A percentile compares a stretch with the other conserved stretches of the same genome.
These are phyloP conservation scores for Platysteira castanea DNA, from an alignment of 2,113 vertebrate genomes.

Conservation along the genomic window DNA sequence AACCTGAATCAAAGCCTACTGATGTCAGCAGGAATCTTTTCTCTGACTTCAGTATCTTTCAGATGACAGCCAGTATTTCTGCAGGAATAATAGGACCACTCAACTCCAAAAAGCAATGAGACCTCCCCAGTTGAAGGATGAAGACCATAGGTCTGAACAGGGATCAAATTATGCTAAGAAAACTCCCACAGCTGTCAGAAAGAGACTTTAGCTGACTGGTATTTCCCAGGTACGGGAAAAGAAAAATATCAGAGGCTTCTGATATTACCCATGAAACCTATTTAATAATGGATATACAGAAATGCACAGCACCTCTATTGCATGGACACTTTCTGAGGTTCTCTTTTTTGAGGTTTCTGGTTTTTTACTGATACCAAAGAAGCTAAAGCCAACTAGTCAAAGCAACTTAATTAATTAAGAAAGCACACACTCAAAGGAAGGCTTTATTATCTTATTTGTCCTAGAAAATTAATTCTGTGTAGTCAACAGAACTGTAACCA, in stretches of 20 bases:
- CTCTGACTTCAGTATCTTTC: background rate
- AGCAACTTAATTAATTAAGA: background rate
- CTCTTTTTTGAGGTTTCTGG: background rate
- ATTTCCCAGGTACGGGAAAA: background rate
- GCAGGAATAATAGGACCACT: background rate
- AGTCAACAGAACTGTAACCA: background rate
- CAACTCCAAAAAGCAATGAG: background rate
- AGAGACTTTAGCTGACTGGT: background rate
- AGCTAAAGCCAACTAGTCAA: background rate
- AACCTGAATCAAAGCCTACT: background rate
- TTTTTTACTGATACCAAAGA: background rate
- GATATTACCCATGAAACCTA: background rate
- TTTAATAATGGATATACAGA: background rate
- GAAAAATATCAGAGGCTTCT: background rate
- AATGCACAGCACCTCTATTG: background rate
- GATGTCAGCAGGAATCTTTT: background rate
- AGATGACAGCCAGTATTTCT: background rate
- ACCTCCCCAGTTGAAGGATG: fast-evolving
- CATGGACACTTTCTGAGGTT: background rate
- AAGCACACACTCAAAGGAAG: background rate
- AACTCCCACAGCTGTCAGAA: background rate
- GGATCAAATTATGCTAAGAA: background rate
- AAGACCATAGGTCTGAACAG: background rate
- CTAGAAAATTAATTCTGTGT: conserved; percentile 5
- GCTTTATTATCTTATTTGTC: background rate